Conservation (phyloP, 53 echinoderm and acorn worm genomes). For the Glandiceps talaboti region DNA sequence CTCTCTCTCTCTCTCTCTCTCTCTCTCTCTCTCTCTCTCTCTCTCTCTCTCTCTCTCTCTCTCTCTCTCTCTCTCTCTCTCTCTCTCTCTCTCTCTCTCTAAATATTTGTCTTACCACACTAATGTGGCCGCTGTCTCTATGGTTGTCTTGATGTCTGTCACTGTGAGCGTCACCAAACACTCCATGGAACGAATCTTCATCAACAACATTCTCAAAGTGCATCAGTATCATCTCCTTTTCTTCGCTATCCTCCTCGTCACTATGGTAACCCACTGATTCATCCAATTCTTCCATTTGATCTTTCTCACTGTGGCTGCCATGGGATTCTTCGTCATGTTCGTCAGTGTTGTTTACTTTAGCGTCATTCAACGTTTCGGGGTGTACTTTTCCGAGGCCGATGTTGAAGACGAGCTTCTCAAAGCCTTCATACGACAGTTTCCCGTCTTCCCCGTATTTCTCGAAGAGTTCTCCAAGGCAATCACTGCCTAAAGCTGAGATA, state of each 20-base stretch:
- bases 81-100: too few species aligned
- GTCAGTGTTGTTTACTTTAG: too few species aligned
- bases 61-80: too few species aligned
- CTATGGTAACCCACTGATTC: background rate
- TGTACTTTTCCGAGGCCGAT: constrained; percentile 43
- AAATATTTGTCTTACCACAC: background rate
- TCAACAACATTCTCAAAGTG: too few species aligned
- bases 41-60: too few species aligned
- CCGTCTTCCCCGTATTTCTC: constrained; percentile 35
- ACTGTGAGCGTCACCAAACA: background rate
- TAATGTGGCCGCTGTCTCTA: background rate
- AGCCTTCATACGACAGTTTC: constrained; percentile 25
- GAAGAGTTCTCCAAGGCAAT: constrained; percentile 39
- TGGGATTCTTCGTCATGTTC: background rate
- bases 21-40: too few species aligned
- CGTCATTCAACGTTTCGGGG: background rate
- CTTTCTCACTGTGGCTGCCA: background rate
- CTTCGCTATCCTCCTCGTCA: too few species aligned
- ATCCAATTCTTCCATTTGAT: background rate
- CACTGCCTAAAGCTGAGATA: too few species aligned
- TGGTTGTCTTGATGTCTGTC: background rate
- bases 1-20: too few species aligned
- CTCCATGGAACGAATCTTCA: background rate
- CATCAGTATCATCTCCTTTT: background rate
- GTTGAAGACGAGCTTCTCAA: constrained; percentile 32